Percentiles rank a stretch among this genome's conserved stretches.
Conservation (phyloP, 2,113 vertebrate species). For the Passer domesticus region DNA sequence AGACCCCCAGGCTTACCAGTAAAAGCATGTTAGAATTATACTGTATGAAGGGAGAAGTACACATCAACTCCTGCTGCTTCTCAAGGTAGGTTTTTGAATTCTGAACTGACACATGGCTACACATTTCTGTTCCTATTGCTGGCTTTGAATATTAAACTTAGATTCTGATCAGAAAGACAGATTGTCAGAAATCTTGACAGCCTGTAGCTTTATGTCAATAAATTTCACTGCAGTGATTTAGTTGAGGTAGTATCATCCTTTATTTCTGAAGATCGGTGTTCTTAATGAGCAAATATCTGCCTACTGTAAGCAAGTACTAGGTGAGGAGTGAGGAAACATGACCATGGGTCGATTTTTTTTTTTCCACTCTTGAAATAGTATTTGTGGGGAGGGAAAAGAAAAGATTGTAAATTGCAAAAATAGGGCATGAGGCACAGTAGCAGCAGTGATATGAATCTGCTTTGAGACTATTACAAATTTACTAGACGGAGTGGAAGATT, state of each 20-base stretch:
- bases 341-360: not conserved
- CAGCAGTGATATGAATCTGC: not conserved
- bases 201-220: not conserved
- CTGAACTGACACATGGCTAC: not conserved
- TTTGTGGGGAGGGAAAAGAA: not conserved
- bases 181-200: not conserved
- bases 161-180: not conserved
- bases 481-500: not conserved
- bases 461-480: not conserved
- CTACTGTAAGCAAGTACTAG: not conserved
- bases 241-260: not conserved
- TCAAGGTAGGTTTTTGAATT: not conserved
- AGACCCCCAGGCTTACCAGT: not conserved
- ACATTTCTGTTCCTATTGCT: not conserved
- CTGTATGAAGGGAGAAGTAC: not conserved
- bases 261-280: not conserved
- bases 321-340: not conserved
- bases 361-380: rapidly evolving
- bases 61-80: not conserved
- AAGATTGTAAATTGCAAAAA: not conserved
- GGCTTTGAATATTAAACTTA: not conserved
- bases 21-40: not conserved
- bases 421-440: not conserved
- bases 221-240: not conserved
- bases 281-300: not conserved